These are phyloP conservation scores for Chaenocephalus aceratus DNA, from an alignment of 2,113 vertebrate species.

Conservation along the genomic window DNA sequence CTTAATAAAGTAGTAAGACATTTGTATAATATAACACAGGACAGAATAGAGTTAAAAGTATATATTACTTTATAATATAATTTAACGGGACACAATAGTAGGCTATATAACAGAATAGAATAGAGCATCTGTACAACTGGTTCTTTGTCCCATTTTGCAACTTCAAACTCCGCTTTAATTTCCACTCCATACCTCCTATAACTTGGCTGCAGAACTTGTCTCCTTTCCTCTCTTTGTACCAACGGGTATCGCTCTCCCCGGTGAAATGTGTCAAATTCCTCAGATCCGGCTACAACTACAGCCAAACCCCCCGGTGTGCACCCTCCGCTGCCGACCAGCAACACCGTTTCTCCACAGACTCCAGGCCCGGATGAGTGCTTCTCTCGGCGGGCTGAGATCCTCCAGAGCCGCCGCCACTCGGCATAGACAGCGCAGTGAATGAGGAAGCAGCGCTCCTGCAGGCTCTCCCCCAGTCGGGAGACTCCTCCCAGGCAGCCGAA, in stretches of 20 bases:
- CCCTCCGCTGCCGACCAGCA: slow-evolving; percentile 15
- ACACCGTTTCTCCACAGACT: slow-evolving; percentile 1
- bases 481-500: slow-evolving; percentile 70
- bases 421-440: slow-evolving; percentile 23
- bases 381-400: slow-evolving; percentile 24
- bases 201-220: slow-evolving; percentile 43
- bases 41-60: background rate
- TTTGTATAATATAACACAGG: background rate
- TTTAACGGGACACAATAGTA: background rate
- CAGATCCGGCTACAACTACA: slow-evolving; percentile 26
- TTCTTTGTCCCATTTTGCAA: slow-evolving; percentile 17
- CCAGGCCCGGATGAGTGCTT: slow-evolving; percentile 40
- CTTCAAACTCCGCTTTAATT: slow-evolving; percentile 7
- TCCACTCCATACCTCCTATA: slow-evolving; percentile 53
- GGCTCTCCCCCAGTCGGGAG: slow-evolving; percentile 63
- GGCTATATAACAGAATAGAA: background rate
- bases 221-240: slow-evolving; percentile 23
- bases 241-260: slow-evolving; percentile 11
- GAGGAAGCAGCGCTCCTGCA: slow-evolving; percentile 52
- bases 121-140: background rate
- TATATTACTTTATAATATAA: too few relatives aligned
- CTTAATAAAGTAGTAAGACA: background rate
- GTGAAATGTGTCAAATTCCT: slow-evolving; percentile 65
- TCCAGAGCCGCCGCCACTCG: slow-evolving; percentile 36
- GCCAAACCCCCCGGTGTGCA: slow-evolving; percentile 13